Evolutionary conservation across 2,113 vertebrate genomes (phyloP), one percentile per base, ranked within the genome.

Genomic region (Ovis canadensis): DNA sequence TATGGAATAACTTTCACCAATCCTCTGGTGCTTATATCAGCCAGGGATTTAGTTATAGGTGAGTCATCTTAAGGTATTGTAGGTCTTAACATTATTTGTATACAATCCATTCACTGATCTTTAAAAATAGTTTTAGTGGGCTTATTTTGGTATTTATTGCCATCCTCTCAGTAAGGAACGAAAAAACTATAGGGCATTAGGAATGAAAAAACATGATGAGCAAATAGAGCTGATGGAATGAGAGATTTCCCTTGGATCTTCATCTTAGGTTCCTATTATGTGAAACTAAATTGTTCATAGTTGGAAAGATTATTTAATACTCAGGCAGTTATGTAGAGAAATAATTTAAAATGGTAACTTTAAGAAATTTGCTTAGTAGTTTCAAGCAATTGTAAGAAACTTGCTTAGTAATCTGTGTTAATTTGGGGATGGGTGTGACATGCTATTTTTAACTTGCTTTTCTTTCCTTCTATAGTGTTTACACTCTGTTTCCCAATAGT

Each of bases 11-110:
- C 99, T 59, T 99, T 99, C 97, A 99, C 99, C 98, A 99, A 99
- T 98, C 99, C 99, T 25, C 98, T 99, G 98, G 98, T 99, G 94
- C 99, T 99, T 90, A 97, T 99, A 83, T 99, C 99, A 74, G 99
- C 99, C 98, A 99, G 99, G 95, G 99, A 99, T 98, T 99, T 99
- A 88, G 98, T 99, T 99, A 99, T 99, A 98, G 99, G 99, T 99
- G 94, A 99, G 99, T 98, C 40, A 6, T 83, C 67, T 94, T 88
- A 92, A 95, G 77, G 16, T 96, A 89, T 93, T 43, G 88, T 21
- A 50, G 59, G 36, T 86, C 54, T 87, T 94, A 84, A 88, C 31
- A 67, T 93, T 64, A 85, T 82, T 96, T 96, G 6, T 80, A 52
- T 91, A 40, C 8, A 74, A 50, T 31, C 5, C 80, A 40, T 85